Conservation (phyloP, 2,888 invertebrate genomes). For the Drosophila prolongata region DNA sequence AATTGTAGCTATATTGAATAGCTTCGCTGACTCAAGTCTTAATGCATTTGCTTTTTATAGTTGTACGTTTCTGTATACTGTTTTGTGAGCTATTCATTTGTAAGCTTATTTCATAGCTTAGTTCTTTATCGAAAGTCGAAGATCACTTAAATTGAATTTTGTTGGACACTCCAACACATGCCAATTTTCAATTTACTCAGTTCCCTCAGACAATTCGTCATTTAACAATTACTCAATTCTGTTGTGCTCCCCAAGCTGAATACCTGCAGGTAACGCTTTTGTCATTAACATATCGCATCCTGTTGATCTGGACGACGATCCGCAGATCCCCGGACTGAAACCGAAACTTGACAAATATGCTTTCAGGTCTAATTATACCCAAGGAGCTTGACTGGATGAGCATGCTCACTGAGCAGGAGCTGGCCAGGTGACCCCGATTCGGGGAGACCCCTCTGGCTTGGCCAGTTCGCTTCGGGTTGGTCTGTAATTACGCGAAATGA, state of each 20-base stretch:
- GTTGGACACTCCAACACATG: background rate
- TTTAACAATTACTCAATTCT: conserved; percentile 69
- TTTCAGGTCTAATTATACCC: conserved; percentile 74
- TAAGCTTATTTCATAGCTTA: no score
- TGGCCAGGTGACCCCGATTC: conserved; percentile 67
- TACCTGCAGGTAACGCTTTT: conserved; percentile 54
- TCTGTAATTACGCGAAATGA: conserved; percentile 69
- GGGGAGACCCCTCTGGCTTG: conserved; percentile 60
- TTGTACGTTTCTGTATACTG: no score
- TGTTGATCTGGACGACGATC: conserved; percentile 57
- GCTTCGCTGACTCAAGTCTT: background rate
- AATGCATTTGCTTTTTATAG: no score
- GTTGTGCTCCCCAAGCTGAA: conserved; percentile 31
- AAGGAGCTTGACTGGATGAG: conserved; percentile 52
- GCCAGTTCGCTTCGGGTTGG: conserved; percentile 14
- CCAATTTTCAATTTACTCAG: conserved; percentile 10
- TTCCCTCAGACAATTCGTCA: conserved; percentile 5
- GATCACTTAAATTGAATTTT: background rate
- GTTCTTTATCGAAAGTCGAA: background rate
- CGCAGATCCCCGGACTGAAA: conserved; percentile 22
- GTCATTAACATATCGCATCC: conserved; percentile 77
- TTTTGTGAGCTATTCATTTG: no score
- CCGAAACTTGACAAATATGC: conserved; percentile 74
- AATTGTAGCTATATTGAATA: background rate
- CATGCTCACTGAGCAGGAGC: conserved; percentile 58